Evolutionary conservation across 2,113 vertebrate species (phyloP), one percentile per base, ranked within the genome.

Genomic region (Phaethon lepturus): DNA sequence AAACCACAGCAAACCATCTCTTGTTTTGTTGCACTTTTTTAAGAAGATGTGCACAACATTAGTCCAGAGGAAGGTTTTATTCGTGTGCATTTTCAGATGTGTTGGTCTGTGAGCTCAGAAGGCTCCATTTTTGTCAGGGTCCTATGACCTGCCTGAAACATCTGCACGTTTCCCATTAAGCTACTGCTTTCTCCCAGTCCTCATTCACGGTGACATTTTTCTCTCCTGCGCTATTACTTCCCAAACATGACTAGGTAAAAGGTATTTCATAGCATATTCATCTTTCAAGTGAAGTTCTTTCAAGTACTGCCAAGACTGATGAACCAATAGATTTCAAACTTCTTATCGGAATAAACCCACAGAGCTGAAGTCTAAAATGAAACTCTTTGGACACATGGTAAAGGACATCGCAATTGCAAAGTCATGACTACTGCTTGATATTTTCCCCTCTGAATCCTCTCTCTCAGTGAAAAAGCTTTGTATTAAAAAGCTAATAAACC

Each of bases 251-350:
- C 69, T 72, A 75, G 83, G 95, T 93, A 92, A 87, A 95, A 73
- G 66, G 69, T 92, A 72, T 97, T 96, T 95, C 86, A 85, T 40
- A 80, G 83, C 55, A 81, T 95, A 93, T 96, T 87, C 77, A 72
- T 96, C 91, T 95, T 95, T 89, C 79, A 91, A 81, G 58, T 89
- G 67, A 69, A 49, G 60, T 42, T 95, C 88, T 95, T 97, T 91
- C 69, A 94, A 81, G 91, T 75, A 85, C 58, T 94, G 94, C 93
- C 88, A 94, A 86, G 94, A 92, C 74, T 68, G 92, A 95, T 92
- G 92, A 95, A 89, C 94, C 91, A 53, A 49, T 35, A 87, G 93
- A 85, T 95, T 85, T 91, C 69, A 66, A 89, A 91, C 59, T 71
- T 81, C 60, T 85, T 69, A 89, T 68, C 25, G 0, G 77, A 93